These are phyloP conservation scores for Cliona cf. orientalis DNA, from an alignment of 37 sponge, comb jelly and placozoan genomes.

Conservation along the genomic window DNA sequence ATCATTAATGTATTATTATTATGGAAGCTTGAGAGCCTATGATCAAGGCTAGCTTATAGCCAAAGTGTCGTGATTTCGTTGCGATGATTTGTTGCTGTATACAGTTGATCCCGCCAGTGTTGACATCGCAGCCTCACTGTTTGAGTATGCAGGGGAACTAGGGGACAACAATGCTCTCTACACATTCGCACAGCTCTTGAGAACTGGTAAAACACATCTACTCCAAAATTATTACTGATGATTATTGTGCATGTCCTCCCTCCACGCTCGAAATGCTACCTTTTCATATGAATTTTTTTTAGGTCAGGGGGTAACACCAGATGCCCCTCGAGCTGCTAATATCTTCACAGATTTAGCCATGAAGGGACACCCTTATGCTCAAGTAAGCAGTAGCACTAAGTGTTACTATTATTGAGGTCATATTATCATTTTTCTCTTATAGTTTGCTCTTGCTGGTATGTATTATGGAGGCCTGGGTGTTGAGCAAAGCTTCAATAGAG, in stretches of 20 bases:
- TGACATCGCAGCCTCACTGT: slow-evolving; percentile 62
- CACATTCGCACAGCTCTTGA: slow-evolving; percentile 82
- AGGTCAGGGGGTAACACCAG: slow-evolving; percentile 70
- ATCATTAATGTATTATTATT: too few relatives aligned
- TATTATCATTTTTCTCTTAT: not conserved
- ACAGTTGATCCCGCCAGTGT: too few relatives aligned
- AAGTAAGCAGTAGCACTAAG: slow-evolving; percentile 30
- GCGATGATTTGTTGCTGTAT: too few relatives aligned
- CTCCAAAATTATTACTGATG: not conserved
- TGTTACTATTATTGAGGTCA: not conserved
- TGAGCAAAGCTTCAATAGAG: slow-evolving; percentile 68
- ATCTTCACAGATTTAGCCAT: slow-evolving; percentile 77
- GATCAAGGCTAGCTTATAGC: too few relatives aligned
- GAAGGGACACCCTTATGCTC: slow-evolving; percentile 93
- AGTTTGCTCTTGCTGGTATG: slow-evolving; percentile 85
- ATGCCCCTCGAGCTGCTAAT: slow-evolving; percentile 50
- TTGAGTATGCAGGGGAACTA: slow-evolving; percentile 49
- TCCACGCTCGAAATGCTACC: not conserved
- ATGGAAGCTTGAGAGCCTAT: too few relatives aligned
- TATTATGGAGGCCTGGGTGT: slow-evolving; percentile 78
- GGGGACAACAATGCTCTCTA: slow-evolving; percentile 76
- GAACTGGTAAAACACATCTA: slow-evolving; percentile 42
- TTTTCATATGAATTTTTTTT: not conserved
- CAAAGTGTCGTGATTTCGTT: too few relatives aligned
- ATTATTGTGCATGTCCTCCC: not conserved